Evolutionary conservation across 2,797 vertebrate species (phyloP), one percentile per base, ranked within the genome.

Genomic region (Danio albolineatus): DNA sequence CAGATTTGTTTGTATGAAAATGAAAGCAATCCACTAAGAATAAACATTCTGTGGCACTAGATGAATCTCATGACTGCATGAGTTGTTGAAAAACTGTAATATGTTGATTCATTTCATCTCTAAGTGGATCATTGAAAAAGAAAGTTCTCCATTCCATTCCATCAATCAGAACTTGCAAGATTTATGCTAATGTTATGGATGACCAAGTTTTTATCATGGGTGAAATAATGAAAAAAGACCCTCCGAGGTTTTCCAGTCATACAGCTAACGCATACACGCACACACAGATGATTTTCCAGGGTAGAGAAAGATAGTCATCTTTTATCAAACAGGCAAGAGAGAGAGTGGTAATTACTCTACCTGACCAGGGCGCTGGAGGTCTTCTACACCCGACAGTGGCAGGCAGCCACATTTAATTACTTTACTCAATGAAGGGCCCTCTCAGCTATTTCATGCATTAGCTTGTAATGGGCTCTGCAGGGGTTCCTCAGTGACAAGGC

Each of bases 181-280:
- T 70, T 39, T 48, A 38, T 75, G 16, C 36, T 43, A 41, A 36
- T 79, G 36, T 8, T 73, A 41, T 5, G 49, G 70, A 65, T 56
- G 62, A 12, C 51, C 21, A 44, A 48, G 41, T 17, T 43, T 74
- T 36, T 57, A 46, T 76, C 87, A 88, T 79, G 89, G 82, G 73
- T 76, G 54, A 41, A 90, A 90, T 89, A 88, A 74, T 72, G 59
- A 53, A 84, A 82, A 83, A 84, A 88, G 46, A 70, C 41, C 80
- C 36, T 7, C 65, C 49, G 78, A 86, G 84, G 61, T 73, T 77
- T 87, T 90, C 44, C 86, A 82, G 84, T 88, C 87, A 62, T 84
- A 82, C 51, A 17, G 12, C 69, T 79, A 81, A 80, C 65, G 10
- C 7, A 28, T 28, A 28, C 1, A 12, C 10, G 7, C 10, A 4